phyloP scores from a whole-genome alignment of 2,888 invertebrate genomes.

The Melanargia galathea region DNA sequence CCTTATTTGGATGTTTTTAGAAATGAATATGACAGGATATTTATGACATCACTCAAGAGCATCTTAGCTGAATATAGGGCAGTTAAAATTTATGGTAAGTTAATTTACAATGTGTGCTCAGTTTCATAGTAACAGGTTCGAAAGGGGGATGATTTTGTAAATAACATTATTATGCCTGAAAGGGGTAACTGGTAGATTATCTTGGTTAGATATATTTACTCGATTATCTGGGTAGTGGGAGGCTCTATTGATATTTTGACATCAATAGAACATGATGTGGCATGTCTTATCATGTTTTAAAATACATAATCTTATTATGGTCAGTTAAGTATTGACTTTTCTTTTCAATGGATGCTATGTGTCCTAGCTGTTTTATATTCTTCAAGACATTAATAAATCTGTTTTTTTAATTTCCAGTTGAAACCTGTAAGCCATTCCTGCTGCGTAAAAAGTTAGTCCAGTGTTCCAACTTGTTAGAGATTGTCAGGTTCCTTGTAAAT shows the following conservation, averaged over 20 bases:
- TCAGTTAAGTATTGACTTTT: too few relatives aligned
- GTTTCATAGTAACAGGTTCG: neutral
- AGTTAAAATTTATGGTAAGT: constrained; percentile 70
- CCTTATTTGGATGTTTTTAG: constrained; percentile 71
- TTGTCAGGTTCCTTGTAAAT: constrained; percentile 64
- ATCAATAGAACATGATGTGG: too few relatives aligned
- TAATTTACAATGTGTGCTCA: constrained; percentile 34
- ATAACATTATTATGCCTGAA: neutral
- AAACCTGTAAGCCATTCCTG: constrained; percentile 67
- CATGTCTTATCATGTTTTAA: too few relatives aligned
- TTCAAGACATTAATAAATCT: neutral
- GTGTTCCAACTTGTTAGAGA: constrained; percentile 67
- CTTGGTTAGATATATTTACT: too few relatives aligned
- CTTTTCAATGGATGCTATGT: too few relatives aligned
- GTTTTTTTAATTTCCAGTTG: constrained; percentile 61
- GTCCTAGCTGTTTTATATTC: too few relatives aligned
- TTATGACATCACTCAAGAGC: constrained; percentile 75
- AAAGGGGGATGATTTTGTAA: neutral
- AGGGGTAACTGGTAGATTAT: too few relatives aligned
- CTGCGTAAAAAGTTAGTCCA: constrained; percentile 67
- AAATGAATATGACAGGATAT: constrained; percentile 76
- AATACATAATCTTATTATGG: too few relatives aligned
- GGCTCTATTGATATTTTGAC: too few relatives aligned
- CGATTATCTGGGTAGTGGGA: too few relatives aligned
- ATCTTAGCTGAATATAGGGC: constrained; percentile 78